Percentiles rank a stretch among this genome's conserved stretches.
phyloP scores from a whole-genome alignment of 2,888 invertebrate genomes.

The Neria commutata region DNA sequence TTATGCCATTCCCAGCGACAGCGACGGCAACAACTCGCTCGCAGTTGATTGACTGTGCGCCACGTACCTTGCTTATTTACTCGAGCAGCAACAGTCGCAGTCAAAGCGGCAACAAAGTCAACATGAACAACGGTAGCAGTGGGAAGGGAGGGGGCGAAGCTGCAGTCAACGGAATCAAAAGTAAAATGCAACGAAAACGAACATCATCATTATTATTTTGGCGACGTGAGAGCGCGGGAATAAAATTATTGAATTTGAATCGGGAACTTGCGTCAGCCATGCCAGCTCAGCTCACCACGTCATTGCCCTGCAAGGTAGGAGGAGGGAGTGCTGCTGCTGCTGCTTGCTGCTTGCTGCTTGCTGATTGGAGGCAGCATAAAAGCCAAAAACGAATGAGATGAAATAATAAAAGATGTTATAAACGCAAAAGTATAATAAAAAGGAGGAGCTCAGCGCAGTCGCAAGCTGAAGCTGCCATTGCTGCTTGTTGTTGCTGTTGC shows the following conservation, averaged over 20 bases:
- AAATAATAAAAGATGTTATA: conserved; percentile 19
- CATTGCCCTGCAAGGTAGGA: neutral
- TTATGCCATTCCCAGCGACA: neutral
- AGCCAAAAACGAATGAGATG: conserved; percentile 8
- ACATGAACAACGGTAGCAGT: too few species aligned
- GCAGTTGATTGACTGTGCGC: neutral
- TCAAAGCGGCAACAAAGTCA: neutral
- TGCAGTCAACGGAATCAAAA: too few species aligned
- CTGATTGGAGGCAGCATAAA: conserved; percentile 21
- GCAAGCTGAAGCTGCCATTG: neutral
- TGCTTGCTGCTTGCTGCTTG: conserved; percentile 7
- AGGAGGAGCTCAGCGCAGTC: conserved; percentile 4
- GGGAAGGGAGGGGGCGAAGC: too few species aligned
- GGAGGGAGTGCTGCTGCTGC: conserved; percentile 1
- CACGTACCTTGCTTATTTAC: too few species aligned
- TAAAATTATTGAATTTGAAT: conserved; percentile 44
- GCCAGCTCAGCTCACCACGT: neutral
- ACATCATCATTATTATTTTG: neutral
- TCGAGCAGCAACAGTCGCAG: neutral
- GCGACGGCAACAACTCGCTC: neutral
- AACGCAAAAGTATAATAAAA: neutral
- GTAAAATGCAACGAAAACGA: neutral
- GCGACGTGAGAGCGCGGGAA: conserved; percentile 13
- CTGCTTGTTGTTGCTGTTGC: too few species aligned
- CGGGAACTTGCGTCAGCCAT: conserved; percentile 10